These are phyloP conservation scores for Distichodus sexfasciatus DNA, from an alignment of 2,797 vertebrate species.

Conservation along the genomic window DNA sequence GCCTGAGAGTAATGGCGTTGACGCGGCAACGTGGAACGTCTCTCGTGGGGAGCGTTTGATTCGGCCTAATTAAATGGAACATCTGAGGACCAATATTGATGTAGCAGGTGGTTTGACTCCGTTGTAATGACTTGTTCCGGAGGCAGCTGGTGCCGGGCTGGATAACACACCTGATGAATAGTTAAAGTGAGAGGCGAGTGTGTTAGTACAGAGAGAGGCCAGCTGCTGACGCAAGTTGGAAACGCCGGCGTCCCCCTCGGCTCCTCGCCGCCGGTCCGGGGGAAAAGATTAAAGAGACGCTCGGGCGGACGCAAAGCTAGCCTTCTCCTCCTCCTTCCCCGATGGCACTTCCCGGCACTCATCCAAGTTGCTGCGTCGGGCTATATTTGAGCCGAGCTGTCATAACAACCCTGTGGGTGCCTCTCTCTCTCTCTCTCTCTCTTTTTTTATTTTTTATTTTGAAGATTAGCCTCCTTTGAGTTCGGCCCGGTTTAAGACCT, in stretches of 20 bases:
- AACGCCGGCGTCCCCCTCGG: neutral
- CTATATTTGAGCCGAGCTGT: neutral
- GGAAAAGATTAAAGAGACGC: slow-evolving; percentile 4
- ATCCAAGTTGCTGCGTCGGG: neutral
- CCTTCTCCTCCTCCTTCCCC: neutral
- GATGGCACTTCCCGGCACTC: neutral
- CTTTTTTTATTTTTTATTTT: too few relatives aligned
- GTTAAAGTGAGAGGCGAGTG: slow-evolving; percentile 41
- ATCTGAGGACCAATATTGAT: slow-evolving; percentile 41
- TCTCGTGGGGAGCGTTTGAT: slow-evolving; percentile 42
- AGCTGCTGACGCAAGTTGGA: slow-evolving; percentile 3
- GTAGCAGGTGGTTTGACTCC: slow-evolving; percentile 49
- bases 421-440: too few relatives aligned
- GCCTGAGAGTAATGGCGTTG: slow-evolving; percentile 2
- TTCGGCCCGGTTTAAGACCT: slow-evolving; percentile 11
- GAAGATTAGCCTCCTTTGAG: slow-evolving; percentile 5
- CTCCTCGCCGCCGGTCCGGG: neutral
- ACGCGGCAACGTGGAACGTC: neutral
- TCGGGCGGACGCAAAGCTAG: neutral
- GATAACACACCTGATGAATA: slow-evolving; percentile 42
- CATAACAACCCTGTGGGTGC: neutral
- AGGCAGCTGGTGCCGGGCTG: slow-evolving; percentile 36
- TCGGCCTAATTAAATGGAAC: slow-evolving; percentile 48
- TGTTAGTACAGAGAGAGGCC: slow-evolving; percentile 28
- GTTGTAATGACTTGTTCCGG: slow-evolving; percentile 44